phyloP scores from a whole-genome alignment of 2,113 vertebrate genomes.

The Motacilla tschutschensis region DNA sequence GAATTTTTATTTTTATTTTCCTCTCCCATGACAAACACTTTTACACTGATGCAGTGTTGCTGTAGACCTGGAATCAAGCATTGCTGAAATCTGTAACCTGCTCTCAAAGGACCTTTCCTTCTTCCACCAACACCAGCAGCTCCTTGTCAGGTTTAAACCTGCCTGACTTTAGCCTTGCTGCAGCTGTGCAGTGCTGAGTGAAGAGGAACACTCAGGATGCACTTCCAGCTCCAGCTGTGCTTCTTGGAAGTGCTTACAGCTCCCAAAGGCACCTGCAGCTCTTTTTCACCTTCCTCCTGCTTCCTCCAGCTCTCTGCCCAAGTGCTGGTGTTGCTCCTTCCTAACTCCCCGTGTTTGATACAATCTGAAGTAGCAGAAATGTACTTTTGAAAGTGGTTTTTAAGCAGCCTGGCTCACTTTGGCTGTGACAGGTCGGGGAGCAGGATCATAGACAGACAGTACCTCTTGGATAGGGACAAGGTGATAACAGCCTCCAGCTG shows the following conservation, averaged over 20 bases:
- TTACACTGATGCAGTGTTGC: background rate
- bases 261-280: slow-evolving; percentile 16
- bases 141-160: background rate
- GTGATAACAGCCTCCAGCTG: background rate
- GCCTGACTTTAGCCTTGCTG: background rate
- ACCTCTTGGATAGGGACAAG: fast-evolving
- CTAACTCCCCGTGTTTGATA: background rate
- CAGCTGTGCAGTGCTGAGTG: background rate
- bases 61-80: background rate
- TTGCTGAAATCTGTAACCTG: background rate
- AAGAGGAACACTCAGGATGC: background rate
- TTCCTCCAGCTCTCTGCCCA: background rate
- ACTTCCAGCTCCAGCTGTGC: background rate
- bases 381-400: background rate
- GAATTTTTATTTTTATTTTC: fast-evolving
- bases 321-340: background rate
- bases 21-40: fast-evolving
- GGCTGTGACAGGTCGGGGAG: background rate
- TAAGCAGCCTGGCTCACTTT: background rate
- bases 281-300: background rate
- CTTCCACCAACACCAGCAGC: background rate
- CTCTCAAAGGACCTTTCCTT: background rate
- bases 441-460: background rate
- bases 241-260: background rate
- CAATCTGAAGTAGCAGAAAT: background rate